Conservation (phyloP, 2,113 vertebrate genomes). For the Ia io region DNA sequence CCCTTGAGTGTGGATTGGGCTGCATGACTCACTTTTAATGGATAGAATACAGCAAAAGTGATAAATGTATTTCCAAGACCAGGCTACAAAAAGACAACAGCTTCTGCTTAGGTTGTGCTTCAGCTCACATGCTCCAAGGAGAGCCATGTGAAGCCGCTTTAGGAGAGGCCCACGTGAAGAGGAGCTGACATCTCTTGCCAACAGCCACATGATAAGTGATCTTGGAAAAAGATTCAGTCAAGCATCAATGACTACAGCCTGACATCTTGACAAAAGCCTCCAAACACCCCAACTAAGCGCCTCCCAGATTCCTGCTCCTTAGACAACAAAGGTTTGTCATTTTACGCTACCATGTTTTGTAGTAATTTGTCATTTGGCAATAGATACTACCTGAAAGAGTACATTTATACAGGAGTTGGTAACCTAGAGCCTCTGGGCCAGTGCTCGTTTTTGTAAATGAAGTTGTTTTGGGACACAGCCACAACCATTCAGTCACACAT, state of each 20-base stretch:
- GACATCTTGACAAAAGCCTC: background rate
- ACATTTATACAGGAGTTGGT: background rate
- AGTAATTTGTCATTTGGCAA: background rate
- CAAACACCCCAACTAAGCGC: background rate
- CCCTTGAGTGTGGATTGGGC: background rate
- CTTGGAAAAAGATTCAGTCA: background rate
- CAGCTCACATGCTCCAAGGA: background rate
- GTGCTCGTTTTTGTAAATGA: background rate
- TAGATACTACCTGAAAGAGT: background rate
- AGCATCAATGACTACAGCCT: background rate
- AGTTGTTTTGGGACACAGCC: background rate
- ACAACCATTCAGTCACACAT: background rate
- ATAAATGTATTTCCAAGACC: background rate
- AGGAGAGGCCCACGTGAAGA: background rate
- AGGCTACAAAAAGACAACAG: background rate
- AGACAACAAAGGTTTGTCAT: background rate
- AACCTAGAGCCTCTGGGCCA: background rate
- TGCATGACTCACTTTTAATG: background rate
- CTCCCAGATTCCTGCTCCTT: background rate
- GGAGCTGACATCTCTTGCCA: background rate
- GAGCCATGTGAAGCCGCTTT: background rate
- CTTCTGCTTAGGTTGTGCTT: background rate
- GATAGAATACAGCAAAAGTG: background rate
- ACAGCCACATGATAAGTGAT: background rate
- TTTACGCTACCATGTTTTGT: background rate